phyloP scores from a whole-genome alignment of 2,888 invertebrate species.

The Gerris lacustris region DNA sequence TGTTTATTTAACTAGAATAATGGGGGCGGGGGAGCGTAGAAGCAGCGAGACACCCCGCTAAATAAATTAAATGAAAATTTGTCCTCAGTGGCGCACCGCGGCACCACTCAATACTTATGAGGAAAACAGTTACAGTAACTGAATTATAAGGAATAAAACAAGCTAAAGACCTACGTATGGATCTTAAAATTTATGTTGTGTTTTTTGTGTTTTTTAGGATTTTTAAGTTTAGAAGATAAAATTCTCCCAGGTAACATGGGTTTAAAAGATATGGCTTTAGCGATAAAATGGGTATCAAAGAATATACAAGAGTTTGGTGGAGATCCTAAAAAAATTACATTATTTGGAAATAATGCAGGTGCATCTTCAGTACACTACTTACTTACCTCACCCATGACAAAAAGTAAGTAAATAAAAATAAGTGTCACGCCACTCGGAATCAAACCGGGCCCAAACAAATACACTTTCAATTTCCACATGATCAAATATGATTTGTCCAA shows the following conservation, averaged over 20 bases:
- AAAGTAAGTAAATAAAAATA: neutral
- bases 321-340: constrained; percentile 12
- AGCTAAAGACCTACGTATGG: neutral
- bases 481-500: too few relatives aligned
- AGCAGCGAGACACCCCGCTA: too few relatives aligned
- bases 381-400: constrained; percentile 12
- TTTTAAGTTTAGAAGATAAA: constrained; percentile 15
- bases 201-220: constrained; percentile 14
- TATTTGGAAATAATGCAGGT: constrained; percentile 21
- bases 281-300: constrained; percentile 15
- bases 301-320: constrained; percentile 19
- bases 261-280: constrained; percentile 18
- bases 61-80: too few relatives aligned
- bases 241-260: constrained; percentile 19
- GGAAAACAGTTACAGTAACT: too few relatives aligned
- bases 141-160: too few relatives aligned
- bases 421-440: too few relatives aligned
- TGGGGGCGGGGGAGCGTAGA: too few relatives aligned
- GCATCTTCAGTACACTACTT: constrained; percentile 15
- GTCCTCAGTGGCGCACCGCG: too few relatives aligned
- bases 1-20: too few relatives aligned
- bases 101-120: too few relatives aligned
- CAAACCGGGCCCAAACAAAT: too few relatives aligned
- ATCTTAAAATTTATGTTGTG: neutral
- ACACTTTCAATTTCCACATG: too few relatives aligned